Conservation (phyloP, 2,113 vertebrate species). For the Pseudopipra pipra region DNA sequence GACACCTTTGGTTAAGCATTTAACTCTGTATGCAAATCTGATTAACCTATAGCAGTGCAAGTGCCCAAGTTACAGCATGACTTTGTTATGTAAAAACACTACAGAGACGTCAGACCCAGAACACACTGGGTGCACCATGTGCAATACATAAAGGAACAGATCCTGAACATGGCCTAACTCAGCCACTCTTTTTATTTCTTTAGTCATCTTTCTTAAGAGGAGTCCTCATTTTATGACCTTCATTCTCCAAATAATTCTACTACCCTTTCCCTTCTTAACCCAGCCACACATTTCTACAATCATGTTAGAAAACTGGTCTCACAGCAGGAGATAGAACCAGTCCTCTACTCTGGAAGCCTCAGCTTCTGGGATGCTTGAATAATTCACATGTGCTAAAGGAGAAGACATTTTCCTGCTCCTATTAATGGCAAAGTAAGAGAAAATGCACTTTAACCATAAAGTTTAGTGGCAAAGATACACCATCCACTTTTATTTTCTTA, state of each 20-base stretch:
- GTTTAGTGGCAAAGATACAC: background rate
- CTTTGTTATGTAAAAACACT: background rate
- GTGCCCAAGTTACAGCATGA: background rate
- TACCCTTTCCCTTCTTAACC: background rate
- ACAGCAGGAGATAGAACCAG: background rate
- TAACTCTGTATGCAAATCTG: background rate
- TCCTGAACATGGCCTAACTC: background rate
- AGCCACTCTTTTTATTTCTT: background rate
- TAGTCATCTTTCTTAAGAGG: background rate
- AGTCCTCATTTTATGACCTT: background rate
- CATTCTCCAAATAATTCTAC: background rate
- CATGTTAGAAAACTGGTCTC: background rate
- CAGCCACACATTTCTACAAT: background rate
- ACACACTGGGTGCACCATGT: background rate
- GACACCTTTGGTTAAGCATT: slow-evolving; percentile 3
- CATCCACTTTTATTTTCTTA: background rate
- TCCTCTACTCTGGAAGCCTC: background rate
- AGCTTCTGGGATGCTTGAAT: background rate
- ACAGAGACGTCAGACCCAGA: background rate
- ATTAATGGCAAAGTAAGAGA: background rate
- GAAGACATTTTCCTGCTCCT: background rate
- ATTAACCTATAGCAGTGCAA: background rate
- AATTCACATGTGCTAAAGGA: rapidly evolving
- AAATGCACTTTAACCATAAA: background rate
- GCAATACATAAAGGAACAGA: background rate